Evolutionary conservation across 2,888 invertebrate species (phyloP), one percentile per base, ranked within the genome.

Genomic region (Andrena dorsata): DNA sequence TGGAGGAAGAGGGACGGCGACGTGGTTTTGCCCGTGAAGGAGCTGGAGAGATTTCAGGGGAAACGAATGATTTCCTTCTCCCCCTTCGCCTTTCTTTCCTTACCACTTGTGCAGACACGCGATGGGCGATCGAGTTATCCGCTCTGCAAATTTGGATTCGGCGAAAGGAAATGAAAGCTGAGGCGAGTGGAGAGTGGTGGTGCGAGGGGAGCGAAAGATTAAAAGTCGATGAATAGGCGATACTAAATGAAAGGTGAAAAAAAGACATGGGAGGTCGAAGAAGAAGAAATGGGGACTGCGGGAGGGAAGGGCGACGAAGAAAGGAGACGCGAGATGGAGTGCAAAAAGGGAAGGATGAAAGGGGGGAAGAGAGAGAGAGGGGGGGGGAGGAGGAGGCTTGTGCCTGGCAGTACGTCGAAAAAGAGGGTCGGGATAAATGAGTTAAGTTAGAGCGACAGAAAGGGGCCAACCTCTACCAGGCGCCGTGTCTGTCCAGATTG

Each of bases 391-490:
- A 65, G 73, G 82, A 73, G 23, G 80, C 61, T 81, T 84, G 87
- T 85, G 89, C 87, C 81, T 87, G 88, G 88, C 83, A 86, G 89
- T 83, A 60, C 89, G 80, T 85, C 78, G 82, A 83, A 88, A 89
- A 88, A 82, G 88, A 87, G 89, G 89, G 89, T 85, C 87, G 75
- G 83, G 87, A 83, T 88, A 88, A 88, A 89, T 81, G 89, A 89
- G 89, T 88, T 88, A 88, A 88, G 82, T 83, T 83, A 28, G 73
- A 70, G 75, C 76, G 82, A 80, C 74, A 68, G 82, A 76, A 72
- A 81, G 83, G 83, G 86, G 76, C 68, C 77, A 78, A 78, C 61
- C 80, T 86, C 86, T 77, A 68, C 56, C 83, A 83, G 83, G 86
- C 87, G 86, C 87, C 87, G 70, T 82, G 89, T 88, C 86, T 76